phyloP scores from a whole-genome alignment of 2,113 vertebrate species.

The Polyodon spathula region DNA sequence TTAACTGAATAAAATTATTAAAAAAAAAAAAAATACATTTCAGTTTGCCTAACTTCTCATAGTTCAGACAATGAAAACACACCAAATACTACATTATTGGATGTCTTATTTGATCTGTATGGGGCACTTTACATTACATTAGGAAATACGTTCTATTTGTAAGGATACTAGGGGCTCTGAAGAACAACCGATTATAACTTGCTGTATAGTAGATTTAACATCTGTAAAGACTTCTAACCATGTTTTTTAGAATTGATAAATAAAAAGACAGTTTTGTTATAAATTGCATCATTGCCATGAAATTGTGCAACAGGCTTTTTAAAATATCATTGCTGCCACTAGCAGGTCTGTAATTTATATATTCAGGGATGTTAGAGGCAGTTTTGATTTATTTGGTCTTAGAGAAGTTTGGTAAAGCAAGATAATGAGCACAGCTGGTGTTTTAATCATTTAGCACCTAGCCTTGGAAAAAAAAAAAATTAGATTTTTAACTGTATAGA shows the following conservation, averaged over 20 bases:
- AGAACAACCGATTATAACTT: too few relatives aligned
- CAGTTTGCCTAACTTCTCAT: too few relatives aligned
- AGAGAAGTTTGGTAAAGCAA: constrained; percentile 88
- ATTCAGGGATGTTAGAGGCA: constrained; percentile 76
- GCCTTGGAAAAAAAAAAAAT: constrained; percentile 38
- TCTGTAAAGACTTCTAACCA: constrained; percentile 20
- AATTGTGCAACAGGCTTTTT: constrained; percentile 91
- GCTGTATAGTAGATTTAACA: too few relatives aligned
- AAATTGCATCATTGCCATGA: constrained; percentile 74
- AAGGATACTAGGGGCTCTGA: too few relatives aligned
- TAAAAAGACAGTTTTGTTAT: constrained; percentile 63
- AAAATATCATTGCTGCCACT: constrained; percentile 95
- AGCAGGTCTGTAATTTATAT: constrained; percentile 87
- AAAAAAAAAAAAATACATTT: too few relatives aligned
- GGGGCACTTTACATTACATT: too few relatives aligned
- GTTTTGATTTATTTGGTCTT: constrained; percentile 92
- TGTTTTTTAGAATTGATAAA: constrained; percentile 26
- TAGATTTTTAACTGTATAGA: constrained; percentile 68
- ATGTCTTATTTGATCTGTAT: too few relatives aligned
- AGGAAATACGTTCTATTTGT: too few relatives aligned
- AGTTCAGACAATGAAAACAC: too few relatives aligned
- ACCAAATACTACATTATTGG: too few relatives aligned
- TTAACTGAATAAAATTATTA: too few relatives aligned
- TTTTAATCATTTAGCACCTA: constrained; percentile 80
- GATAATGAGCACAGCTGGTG: constrained; percentile 89